Percentiles rank a stretch among this genome's conserved stretches.
phyloP scores from a whole-genome alignment of 2,797 vertebrate species.

The Anas georgica region DNA sequence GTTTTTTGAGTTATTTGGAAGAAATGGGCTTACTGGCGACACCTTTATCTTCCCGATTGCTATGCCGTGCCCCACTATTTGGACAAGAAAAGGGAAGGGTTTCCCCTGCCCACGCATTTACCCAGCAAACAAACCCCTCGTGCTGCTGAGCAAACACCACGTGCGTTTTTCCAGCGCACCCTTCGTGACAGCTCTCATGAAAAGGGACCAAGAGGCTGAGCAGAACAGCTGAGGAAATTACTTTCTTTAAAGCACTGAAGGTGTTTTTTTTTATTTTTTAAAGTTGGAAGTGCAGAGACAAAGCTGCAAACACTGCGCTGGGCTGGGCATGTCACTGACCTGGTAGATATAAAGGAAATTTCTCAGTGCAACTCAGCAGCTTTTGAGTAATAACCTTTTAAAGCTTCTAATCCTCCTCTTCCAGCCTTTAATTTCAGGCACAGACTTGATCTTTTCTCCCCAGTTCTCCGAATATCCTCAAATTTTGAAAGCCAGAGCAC shows the following conservation, averaged over 20 bases:
- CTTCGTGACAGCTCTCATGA: not conserved
- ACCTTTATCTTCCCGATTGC: not conserved
- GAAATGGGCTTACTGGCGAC: not conserved
- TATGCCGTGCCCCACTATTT: not conserved
- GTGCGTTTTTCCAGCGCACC: not conserved
- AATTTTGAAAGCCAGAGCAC: fast-evolving
- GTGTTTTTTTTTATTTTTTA: too few species aligned
- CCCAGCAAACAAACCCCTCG: not conserved
- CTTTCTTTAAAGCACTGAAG: not conserved
- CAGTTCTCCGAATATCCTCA: not conserved
- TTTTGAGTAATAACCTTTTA: not conserved
- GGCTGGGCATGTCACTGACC: not conserved
- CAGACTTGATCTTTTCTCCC: not conserved
- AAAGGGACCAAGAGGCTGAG: not conserved
- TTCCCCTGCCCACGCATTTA: not conserved
- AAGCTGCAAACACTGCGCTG: not conserved
- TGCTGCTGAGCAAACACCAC: not conserved
- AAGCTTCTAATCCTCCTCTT: not conserved
- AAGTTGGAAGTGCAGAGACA: not conserved
- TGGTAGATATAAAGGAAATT: not conserved
- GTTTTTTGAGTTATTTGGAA: not conserved
- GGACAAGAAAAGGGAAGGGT: not conserved
- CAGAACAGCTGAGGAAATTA: not conserved
- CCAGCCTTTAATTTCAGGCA: not conserved
- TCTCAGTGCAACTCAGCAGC: not conserved